A percentile compares a stretch with the other conserved stretches of the same genome.
Evolutionary conservation across 2,113 vertebrate genomes (phyloP).

Genomic region (Delphinus delphis): DNA sequence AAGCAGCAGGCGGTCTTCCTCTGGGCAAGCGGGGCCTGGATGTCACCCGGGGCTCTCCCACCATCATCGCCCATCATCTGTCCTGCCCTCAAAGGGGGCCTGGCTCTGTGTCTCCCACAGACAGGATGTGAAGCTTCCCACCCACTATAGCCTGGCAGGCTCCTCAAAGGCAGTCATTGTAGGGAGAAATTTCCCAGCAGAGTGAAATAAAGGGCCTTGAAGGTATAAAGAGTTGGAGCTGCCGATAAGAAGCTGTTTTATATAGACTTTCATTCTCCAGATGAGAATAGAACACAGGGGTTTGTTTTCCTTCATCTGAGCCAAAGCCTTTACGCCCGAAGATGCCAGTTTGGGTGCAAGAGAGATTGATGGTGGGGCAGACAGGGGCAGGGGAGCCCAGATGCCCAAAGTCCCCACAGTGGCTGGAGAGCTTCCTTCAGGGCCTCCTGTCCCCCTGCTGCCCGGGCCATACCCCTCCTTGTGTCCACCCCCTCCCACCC

Average conservation of each 20-base stretch:
- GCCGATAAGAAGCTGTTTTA: slow-evolving; percentile 61
- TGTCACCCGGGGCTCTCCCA: rapidly evolving
- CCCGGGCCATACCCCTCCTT: neutral
- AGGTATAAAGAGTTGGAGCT: slow-evolving; percentile 14
- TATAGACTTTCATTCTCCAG: slow-evolving; percentile 67
- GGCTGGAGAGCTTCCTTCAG: neutral
- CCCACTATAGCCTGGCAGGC: neutral
- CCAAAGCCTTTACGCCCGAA: slow-evolving; percentile 34
- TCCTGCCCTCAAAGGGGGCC: neutral
- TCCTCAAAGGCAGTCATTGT: slow-evolving; percentile 15
- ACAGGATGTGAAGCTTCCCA: neutral
- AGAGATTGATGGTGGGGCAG: slow-evolving; percentile 18
- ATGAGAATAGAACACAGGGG: slow-evolving; percentile 33
- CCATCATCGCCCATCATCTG: neutral
- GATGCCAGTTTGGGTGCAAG: neutral
- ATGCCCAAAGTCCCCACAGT: neutral
- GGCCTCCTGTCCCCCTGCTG: neutral
- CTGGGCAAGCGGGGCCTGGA: neutral
- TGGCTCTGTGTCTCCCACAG: neutral
- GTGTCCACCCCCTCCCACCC: rapidly evolving
- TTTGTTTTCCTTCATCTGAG: slow-evolving; percentile 2
- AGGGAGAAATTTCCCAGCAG: slow-evolving; percentile 57
- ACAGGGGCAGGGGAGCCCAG: neutral
- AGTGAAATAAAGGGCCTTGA: slow-evolving; percentile 65
- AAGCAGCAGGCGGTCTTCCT: neutral